Conservation (phyloP, 2,113 vertebrate species). For the Chaenocephalus aceratus region DNA sequence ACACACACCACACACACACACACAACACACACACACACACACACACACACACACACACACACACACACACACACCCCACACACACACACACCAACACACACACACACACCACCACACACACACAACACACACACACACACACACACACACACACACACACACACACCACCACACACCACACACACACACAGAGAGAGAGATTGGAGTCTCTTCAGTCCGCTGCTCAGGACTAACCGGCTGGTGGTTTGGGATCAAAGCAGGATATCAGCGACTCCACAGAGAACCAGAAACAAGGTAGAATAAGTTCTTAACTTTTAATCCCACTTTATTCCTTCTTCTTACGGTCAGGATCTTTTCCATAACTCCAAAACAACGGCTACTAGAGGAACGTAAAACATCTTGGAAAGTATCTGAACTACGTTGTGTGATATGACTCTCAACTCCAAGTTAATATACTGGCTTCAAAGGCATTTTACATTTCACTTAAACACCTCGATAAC, state of each 20-base stretch:
- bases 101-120: no score
- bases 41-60: no score
- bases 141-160: constrained; percentile 3
- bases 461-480: background rate
- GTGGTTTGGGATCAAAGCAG: background rate
- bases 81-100: no score
- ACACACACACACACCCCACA: no score
- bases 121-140: constrained; percentile 17
- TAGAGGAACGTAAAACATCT: background rate
- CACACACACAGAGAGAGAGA: constrained; percentile 50
- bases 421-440: no score
- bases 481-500: background rate
- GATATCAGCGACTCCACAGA: background rate
- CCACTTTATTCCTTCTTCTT: background rate
- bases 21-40: no score
- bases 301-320: no score
- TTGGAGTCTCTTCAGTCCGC: constrained; percentile 12
- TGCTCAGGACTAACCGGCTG: constrained; percentile 25
- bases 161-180: constrained; percentile 32
- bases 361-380: background rate
- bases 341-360: background rate
- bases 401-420: background rate
- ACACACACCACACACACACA: no score
- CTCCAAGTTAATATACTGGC: background rate
- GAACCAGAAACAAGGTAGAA: constrained; percentile 48